Evolutionary conservation across 2,888 invertebrate species (phyloP).

Genomic region (Chrysomela aeneicollis): DNA sequence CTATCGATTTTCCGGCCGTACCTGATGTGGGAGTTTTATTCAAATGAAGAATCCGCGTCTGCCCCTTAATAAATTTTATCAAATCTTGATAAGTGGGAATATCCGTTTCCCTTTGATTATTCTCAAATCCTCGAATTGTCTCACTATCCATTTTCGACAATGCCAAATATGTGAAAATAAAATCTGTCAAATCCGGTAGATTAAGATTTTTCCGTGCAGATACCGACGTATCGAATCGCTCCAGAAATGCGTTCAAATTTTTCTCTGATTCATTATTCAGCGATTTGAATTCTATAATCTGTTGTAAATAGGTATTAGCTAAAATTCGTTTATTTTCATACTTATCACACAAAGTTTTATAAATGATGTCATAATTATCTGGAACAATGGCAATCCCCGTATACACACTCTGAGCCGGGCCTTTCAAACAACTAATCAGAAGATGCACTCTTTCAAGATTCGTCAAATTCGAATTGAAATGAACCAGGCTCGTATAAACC

Average conservation of each 20-base stretch:
- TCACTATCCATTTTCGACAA: conserved; percentile 8
- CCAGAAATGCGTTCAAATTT: conserved; percentile 16
- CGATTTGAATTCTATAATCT: conserved; percentile 7
- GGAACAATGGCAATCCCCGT: not conserved
- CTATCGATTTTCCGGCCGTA: too few species aligned
- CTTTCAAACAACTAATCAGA: not conserved
- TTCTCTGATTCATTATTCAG: conserved; percentile 1
- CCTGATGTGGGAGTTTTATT: too few species aligned
- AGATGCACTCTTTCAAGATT: not conserved
- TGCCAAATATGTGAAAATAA: not conserved
- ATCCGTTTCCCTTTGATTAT: not conserved
- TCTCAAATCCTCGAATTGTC: conserved; percentile 7
- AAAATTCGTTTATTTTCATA: conserved; percentile 7
- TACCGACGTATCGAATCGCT: conserved; percentile 1
- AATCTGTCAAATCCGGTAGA: not conserved
- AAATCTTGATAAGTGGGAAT: conserved; percentile 7
- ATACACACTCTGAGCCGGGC: not conserved
- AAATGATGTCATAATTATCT: conserved; percentile 2
- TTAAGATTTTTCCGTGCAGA: conserved; percentile 6
- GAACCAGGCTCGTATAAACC: conserved; percentile 11
- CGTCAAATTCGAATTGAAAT: not conserved
- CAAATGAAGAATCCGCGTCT: not conserved
- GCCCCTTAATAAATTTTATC: conserved; percentile 3
- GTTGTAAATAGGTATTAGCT: conserved; percentile 7
- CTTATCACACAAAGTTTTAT: not conserved